A percentile compares a stretch with the other conserved stretches of the same genome.
phyloP scores from a whole-genome alignment of 2,113 vertebrate species.

The Prunella fulvescens region DNA sequence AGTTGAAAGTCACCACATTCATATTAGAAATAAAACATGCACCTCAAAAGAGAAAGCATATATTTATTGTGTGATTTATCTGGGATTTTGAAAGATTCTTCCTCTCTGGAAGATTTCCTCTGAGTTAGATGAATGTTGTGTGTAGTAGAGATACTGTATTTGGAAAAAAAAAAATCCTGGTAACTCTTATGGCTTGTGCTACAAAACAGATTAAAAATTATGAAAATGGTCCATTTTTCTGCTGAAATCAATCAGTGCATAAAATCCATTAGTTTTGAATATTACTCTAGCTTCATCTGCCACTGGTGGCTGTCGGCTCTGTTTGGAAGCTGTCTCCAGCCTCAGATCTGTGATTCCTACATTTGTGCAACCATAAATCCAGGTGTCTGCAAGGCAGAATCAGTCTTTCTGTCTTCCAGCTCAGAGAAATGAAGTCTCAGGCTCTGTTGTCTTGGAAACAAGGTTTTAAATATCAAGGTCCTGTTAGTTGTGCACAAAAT shows the following conservation, averaged over 20 bases:
- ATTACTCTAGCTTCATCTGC: not conserved
- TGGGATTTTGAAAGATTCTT: not conserved
- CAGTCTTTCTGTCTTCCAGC: not conserved
- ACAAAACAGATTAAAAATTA: not conserved
- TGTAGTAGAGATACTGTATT: not conserved
- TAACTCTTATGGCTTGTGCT: not conserved
- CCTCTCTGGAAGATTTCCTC: not conserved
- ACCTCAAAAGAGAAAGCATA: not conserved
- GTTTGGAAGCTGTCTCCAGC: not conserved
- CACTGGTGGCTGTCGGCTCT: not conserved
- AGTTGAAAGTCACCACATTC: not conserved
- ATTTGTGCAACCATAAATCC: not conserved
- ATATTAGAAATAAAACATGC: not conserved
- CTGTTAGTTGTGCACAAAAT: not conserved
- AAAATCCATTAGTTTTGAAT: not conserved
- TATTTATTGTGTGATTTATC: not conserved
- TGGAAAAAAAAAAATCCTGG: not conserved
- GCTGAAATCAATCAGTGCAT: not conserved
- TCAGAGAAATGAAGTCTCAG: not conserved
- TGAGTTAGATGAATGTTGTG: not conserved
- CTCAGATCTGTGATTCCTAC: not conserved
- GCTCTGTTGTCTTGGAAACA: slow-evolving; percentile 27
- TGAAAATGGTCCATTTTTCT: not conserved
- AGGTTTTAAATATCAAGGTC: slow-evolving; percentile 4
- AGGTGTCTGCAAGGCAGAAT: not conserved